Base-by-base conservation (phyloP, 2,888 invertebrate genomes). In the Troglohyphantes excavatus region DNA sequence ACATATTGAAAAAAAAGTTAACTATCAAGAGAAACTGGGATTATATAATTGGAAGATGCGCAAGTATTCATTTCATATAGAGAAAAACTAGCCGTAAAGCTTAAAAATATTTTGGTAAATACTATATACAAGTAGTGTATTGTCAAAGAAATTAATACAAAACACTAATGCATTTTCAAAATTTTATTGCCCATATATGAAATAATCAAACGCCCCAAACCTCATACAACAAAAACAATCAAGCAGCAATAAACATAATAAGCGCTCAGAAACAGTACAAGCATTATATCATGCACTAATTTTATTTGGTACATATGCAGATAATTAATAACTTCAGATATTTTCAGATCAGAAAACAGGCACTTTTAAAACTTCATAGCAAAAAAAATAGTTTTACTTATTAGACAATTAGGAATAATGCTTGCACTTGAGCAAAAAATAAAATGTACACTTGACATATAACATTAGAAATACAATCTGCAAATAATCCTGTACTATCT, bases 381-480 rank as follows among this genome's bases (percentile, higher is more conserved):
- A 70, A 72, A 76, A 73, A 78, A 27, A 17, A n/a, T n/a, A 26
- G 26, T 39, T 70, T 29, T 5, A 70, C 26, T 27, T 29, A 63
- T 65, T 61, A 78, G 46, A 46, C 70, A 76, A 5, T 70, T 11
- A 68, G 68, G 9, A 76, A 81, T 61, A 72, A 81, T 89, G 88
- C 88, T 89, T 89, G 75, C 88, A 89, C 82, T 89, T 89, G 88
- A 89, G 88, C 88, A 82, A 89, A 76, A 83, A 89, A 82, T 73
- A 81, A 88, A 75, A 89, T 76, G 39, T 89, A 82, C 82, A 83
- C 29, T 72, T 82, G 70, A 83, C 72, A 68, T 33, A 83, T 33
- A 53, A 61, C 61, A 72, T 46, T 53, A 83, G 72, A 33, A 65
- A 29, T 63, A 70, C 82, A 81, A 61, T 73, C 73, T 70, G 81